Evolutionary conservation across 1,140 invertebrate species (phyloP), one percentile per base, ranked within the genome.

Genomic region (Papilio helenus): DNA sequence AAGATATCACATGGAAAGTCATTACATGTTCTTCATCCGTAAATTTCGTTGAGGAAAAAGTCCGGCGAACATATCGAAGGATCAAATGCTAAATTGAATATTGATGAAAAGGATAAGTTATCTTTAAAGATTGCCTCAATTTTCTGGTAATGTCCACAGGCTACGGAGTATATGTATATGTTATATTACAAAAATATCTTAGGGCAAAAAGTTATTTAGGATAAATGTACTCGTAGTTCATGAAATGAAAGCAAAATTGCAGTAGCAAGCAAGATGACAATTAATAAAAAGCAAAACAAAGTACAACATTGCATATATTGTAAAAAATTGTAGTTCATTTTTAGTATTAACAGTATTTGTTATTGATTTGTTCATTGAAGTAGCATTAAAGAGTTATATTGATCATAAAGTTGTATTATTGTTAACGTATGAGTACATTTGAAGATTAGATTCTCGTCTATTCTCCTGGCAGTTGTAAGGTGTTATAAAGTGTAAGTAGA

Each of bases 11-110:
- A 65, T 65, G 26, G 61, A 26, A 65, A 65, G 26, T 65, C 23
- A 65, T 65, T 65, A 65, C 23, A 65, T 26, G 61, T 65, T 65
- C 61, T 65, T 65, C 61, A 65, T 65, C 61, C 61, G 61, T 68
- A 68, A 68, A 68, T 68, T 68, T 68, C 61, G 14, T 68, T 34
- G 23, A 68, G 26, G 61, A 68, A 68, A 68, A 68, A 34, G 61
- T 68, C 61, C 23, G 23, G 14, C 26, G 61, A 68, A 68, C 61
- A 68, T 68, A 68, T 68, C 61, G 61, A 68, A 68, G 61, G 61
- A 68, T 68, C 61, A 68, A 68, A 68, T 68, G 61, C 61, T 68
- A 68, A 68, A 68, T 68, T 68, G 61, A 68, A 68, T 68, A 68
- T 68, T 68, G 61, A 68, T 68, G 61, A 68, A 68, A 68, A 68